Evolutionary conservation across 1,140 invertebrate genomes (phyloP).

Genomic region (Phthorimaea operculella): DNA sequence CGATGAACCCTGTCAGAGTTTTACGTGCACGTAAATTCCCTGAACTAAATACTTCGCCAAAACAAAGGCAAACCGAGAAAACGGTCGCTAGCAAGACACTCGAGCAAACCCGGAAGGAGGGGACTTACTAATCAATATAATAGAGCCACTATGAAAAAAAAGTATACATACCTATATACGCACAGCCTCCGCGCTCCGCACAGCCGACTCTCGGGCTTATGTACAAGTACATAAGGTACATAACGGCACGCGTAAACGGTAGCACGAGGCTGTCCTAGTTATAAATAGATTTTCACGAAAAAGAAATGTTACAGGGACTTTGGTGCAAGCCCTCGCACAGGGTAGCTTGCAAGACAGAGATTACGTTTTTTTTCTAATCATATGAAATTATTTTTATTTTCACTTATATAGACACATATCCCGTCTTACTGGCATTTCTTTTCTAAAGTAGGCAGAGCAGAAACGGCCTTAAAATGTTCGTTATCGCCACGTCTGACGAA

Average conservation of each 20-base stretch:
- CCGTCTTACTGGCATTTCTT: too few relatives aligned
- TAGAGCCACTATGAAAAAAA: conserved; percentile 66
- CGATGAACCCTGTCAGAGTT: too few relatives aligned
- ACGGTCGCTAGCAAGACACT: conserved; percentile 47
- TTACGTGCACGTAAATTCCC: not conserved
- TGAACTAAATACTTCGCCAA: conserved; percentile 17
- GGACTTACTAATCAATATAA: conserved; percentile 65
- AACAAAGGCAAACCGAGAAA: conserved; percentile 55
- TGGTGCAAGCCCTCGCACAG: conserved; percentile 54
- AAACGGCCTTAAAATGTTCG: too few relatives aligned
- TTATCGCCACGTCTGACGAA: too few relatives aligned
- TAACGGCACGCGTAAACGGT: conserved; percentile 11
- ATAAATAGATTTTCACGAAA: conserved; percentile 68
- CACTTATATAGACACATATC: too few relatives aligned
- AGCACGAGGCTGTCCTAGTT: conserved; percentile 58
- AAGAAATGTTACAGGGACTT: conserved; percentile 67
- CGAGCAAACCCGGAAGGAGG: conserved; percentile 40
- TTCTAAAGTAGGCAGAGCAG: too few relatives aligned
- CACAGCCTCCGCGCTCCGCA: conserved; percentile 11
- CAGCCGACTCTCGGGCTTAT: conserved; percentile 29
- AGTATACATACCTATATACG: conserved; percentile 39
- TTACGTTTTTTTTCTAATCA: not conserved
- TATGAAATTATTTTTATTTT: not conserved
- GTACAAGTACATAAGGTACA: conserved; percentile 12
- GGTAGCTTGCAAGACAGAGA: conserved; percentile 18